Evolutionary conservation across 37 sponge, comb jelly and placozoan species (phyloP), one percentile per base, ranked within the genome.

Genomic region (Crambe crambe): DNA sequence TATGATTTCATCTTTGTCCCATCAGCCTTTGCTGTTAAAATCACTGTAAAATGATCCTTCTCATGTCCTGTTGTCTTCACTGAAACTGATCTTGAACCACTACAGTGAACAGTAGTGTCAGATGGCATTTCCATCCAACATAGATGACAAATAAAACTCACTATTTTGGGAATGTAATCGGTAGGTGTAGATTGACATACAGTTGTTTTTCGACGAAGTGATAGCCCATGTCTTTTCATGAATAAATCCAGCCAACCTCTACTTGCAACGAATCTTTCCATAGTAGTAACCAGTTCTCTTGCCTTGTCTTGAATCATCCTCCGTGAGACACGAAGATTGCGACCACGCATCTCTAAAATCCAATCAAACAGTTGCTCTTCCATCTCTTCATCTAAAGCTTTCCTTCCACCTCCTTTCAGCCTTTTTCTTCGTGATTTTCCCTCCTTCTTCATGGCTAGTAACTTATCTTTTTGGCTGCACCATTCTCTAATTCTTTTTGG

Each of bases 41-140:
- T 36, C 18, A 86, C 87, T 56, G 80, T 86, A 72, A 86, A 70
- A 58, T 56, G 74, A 3, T 40, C 27, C 31, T 87, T 83, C 31
- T 87, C 88, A 32, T 83, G 82, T 38, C 88, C 88, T 27, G 82
- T 74, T n/a, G 88, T 75, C 17, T 36, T 15, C 5, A 87, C 27
- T 27, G 77, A 77, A 2, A 87, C 75, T 6, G 83, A 76, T 1
- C 64, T 35, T 4, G 10, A 4, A 66, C 82, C 88, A 40, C 36
- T 47, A 23, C 22, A 17, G 20, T 40, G 67, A 8, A 86, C 67
- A 32, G 87, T 86, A 15, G 73, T 70, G 35, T 72, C 65, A 29
- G 38, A 37, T 27, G 75, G 80, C 80, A 81, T 81, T 37, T 89
- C 79, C 42, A 84, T 41, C 90, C 85, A 89, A 47, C 66, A 58